Conservation (phyloP, 2,888 invertebrate species). For the Drosophila meridiana region DNA sequence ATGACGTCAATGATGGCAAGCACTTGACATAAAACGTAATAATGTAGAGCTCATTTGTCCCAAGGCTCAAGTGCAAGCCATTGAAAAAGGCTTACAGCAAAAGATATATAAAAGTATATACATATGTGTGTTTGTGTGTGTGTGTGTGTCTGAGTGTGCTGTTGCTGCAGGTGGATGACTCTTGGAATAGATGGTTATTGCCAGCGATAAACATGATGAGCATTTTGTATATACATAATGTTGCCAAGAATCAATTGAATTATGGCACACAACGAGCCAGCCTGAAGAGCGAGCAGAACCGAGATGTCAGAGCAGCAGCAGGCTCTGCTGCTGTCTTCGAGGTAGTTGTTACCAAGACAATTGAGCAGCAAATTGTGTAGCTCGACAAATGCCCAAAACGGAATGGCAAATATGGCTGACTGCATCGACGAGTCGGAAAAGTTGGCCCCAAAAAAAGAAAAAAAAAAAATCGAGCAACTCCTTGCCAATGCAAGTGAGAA, state of each 20-base stretch:
- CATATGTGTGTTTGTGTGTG: background rate
- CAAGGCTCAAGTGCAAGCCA: constrained; percentile 69
- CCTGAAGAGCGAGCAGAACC: background rate
- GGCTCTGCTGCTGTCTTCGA: background rate
- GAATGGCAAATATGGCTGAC: constrained; percentile 70
- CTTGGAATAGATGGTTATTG: constrained; percentile 59
- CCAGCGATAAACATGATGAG: constrained; percentile 67
- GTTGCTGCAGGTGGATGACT: constrained; percentile 32
- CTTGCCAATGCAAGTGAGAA: constrained; percentile 66
- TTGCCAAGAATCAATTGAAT: constrained; percentile 76
- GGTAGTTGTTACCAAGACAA: constrained; percentile 60
- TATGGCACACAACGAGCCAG: constrained; percentile 55
- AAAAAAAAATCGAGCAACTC: background rate
- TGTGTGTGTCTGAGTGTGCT: constrained; percentile 1
- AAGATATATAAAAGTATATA: constrained; percentile 7
- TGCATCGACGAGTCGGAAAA: constrained; percentile 29
- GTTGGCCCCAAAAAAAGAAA: constrained; percentile 14
- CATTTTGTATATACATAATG: constrained; percentile 56
- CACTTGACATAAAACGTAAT: constrained; percentile 71
- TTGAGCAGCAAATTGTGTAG: constrained; percentile 82
- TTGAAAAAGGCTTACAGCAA: constrained; percentile 71
- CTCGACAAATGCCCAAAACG: constrained; percentile 68
- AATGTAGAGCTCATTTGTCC: constrained; percentile 82
- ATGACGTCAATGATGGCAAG: constrained; percentile 57
- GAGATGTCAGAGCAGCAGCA: background rate